These are phyloP conservation scores for Protobothrops mucrosquamatus DNA, from an alignment of 2,113 vertebrate species.

Conservation along the genomic window DNA sequence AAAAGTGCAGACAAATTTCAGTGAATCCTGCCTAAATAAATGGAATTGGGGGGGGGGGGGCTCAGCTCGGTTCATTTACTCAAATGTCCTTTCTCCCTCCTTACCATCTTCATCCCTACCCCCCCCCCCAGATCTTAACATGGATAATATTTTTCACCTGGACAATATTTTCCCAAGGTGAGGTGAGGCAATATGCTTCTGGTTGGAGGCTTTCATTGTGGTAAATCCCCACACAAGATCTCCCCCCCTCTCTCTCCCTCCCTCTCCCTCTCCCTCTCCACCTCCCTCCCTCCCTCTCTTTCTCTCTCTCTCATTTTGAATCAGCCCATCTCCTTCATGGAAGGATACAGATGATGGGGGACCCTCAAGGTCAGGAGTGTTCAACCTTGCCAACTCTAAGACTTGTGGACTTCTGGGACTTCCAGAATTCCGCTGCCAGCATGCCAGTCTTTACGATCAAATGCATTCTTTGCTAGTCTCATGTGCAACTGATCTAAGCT, in stretches of 20 bases:
- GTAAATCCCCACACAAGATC: neutral
- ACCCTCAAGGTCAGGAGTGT: neutral
- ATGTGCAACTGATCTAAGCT: neutral
- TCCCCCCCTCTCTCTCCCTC: too few species aligned
- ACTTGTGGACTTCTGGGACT: neutral
- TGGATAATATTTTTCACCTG: conserved; percentile 11
- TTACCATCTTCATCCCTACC: neutral
- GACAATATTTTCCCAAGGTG: conserved; percentile 10
- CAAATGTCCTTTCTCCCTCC: neutral
- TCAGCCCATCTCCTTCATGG: neutral
- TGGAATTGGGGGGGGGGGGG: conserved; percentile 26
- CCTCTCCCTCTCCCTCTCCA: too few species aligned
- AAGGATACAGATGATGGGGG: neutral
- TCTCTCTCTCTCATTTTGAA: neutral
- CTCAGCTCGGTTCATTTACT: conserved; percentile 60
- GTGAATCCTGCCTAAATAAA: conserved; percentile 77
- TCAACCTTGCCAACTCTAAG: neutral
- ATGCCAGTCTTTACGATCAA: neutral
- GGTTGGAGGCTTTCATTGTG: neutral
- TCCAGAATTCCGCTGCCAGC: neutral
- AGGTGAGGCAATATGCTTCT: neutral
- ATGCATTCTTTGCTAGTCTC: neutral
- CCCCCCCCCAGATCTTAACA: neutral
- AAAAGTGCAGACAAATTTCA: conserved; percentile 79
- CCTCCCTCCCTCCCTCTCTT: too few species aligned